Base-by-base conservation (phyloP, 2,113 vertebrate species). In the Alosa alosa region DNA sequence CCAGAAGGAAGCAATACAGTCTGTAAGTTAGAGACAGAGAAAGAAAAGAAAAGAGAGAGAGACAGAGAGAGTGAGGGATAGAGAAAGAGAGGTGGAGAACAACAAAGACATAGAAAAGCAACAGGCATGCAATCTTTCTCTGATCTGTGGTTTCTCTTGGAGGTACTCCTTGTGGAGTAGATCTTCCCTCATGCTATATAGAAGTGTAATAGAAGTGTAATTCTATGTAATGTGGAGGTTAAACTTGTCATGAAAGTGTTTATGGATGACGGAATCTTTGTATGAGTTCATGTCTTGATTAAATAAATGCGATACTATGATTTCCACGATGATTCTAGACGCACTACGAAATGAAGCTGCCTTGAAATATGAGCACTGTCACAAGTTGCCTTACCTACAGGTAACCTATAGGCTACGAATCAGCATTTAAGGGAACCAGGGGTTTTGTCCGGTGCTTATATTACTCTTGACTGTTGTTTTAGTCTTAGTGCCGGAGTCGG, bases 381-480 rank as follows among this genome's bases (percentile, higher is more conserved):
- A 39, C 72, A 39, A 39, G 31, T 31, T 36, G 4, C 72, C 15
- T 6, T 17, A 44, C 41, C 41, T 44, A 44, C 41, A 68, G 10
- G n/a, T 0, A 64, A 72, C 64, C 64, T 72, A 72, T 72, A 72
- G 72, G 72, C 72, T 78, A 39, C 5, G 31, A 4, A 15, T 17
- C 25, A 39, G 31, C 72, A 36, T 39, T 3, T 31, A 83, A 82
- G 36, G 52, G 75, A 81, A 36, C 3, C 57, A 85, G 84, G 44
- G 52, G 82, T 85, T 83, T 52, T 83, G 83, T 84, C 81, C 60
- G 52, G 52, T 89, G 89, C 60, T 88, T 83, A 83, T 89, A 84
- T 87, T 88, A 87, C 84, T 86, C 88, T 85, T 87, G 81, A 75
- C 57, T 83, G 87, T 88, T 89, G 83, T 82, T 88, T 90, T 89